phyloP scores from a whole-genome alignment of 2,113 vertebrate species.

The Microtus richardsoni region DNA sequence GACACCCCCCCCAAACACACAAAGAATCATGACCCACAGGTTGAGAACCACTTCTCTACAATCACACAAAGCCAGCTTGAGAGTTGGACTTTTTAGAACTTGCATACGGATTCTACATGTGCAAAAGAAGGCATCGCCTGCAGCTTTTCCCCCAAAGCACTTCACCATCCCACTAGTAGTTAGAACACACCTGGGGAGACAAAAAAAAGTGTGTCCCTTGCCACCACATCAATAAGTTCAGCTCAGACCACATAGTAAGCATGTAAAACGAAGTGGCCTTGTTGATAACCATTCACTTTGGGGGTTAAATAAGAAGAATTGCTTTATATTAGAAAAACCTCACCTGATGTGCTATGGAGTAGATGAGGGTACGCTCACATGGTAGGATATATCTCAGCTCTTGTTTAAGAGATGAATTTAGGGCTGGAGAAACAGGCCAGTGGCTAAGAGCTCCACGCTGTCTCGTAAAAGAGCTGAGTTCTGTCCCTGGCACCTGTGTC shows the following conservation, averaged over 20 bases:
- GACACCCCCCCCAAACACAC: rapidly evolving
- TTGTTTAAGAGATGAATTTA: not conserved
- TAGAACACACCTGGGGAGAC: not conserved
- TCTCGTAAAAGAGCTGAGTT: not conserved
- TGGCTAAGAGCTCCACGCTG: not conserved
- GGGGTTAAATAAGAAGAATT: not conserved
- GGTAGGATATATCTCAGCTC: not conserved
- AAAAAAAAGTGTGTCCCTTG: not conserved
- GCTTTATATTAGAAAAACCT: not conserved
- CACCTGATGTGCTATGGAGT: not conserved
- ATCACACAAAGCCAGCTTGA: not conserved
- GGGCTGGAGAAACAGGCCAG: not conserved
- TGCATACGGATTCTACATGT: not conserved
- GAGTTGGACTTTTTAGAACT: not conserved
- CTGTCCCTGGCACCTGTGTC: too few species aligned
- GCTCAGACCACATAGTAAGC: not conserved
- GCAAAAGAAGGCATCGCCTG: not conserved
- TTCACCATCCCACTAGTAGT: not conserved
- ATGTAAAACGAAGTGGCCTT: not conserved
- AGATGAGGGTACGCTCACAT: rapidly evolving
- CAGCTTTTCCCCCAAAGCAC: not conserved
- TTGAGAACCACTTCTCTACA: not conserved
- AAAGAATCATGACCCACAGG: too few species aligned
- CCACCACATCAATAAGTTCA: not conserved
- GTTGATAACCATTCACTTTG: not conserved